Conservation (phyloP, 2,113 vertebrate species). For the Daboia siamensis region DNA sequence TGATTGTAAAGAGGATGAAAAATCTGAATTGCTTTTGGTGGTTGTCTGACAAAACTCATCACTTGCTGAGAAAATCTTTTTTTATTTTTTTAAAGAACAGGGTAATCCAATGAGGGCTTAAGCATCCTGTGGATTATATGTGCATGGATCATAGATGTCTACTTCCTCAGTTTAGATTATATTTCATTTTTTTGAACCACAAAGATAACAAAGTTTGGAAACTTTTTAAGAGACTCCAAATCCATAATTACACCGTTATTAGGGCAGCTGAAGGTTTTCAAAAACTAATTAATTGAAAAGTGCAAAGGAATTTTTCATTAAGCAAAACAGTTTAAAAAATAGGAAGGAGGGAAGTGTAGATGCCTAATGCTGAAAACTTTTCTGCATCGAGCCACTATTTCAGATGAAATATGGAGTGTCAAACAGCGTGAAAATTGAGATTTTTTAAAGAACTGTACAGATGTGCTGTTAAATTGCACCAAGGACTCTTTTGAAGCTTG, state of each 20-base stretch:
- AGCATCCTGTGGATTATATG: background rate
- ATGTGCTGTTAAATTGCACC: background rate
- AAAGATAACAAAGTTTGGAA: background rate
- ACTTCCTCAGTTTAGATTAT: background rate
- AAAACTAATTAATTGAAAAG: background rate
- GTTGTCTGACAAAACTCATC: background rate
- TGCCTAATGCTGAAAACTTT: background rate
- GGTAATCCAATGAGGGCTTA: background rate
- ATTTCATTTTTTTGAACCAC: background rate
- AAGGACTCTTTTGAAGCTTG: background rate
- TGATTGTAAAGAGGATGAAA: constrained; percentile 1
- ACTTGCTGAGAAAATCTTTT: background rate
- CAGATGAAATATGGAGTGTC: background rate
- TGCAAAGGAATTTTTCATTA: background rate
- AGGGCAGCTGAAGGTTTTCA: background rate
- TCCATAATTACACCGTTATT: background rate
- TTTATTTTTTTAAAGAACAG: background rate
- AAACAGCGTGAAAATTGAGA: background rate
- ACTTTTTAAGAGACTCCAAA: background rate
- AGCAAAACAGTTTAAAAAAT: background rate
- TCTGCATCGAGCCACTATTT: background rate
- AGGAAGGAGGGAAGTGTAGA: background rate
- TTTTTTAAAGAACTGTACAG: background rate
- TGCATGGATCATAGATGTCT: background rate
- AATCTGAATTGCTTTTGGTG: constrained; percentile 10